Evolutionary conservation across 2,888 invertebrate species (phyloP).

Genomic region (Bombylius major): DNA sequence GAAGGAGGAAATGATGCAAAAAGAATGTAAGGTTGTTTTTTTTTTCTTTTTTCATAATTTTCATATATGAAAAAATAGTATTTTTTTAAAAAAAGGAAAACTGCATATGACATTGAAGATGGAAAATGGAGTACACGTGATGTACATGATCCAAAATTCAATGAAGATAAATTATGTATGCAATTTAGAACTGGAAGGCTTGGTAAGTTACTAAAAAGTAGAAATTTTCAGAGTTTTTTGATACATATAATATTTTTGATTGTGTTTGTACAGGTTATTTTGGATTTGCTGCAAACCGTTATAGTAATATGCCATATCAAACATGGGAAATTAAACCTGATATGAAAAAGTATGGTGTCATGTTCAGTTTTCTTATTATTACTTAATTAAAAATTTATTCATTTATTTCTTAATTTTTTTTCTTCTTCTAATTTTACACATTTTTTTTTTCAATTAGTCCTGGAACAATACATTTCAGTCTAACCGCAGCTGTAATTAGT

Average conservation of each 20-base stretch:
- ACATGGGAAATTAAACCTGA: slow-evolving; percentile 73
- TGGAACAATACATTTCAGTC: slow-evolving; percentile 36
- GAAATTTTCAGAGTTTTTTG: background rate
- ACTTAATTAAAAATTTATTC: background rate
- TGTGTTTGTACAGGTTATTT: slow-evolving; percentile 42
- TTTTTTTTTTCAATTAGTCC: slow-evolving; percentile 18
- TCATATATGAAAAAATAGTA: too few species aligned
- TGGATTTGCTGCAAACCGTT: slow-evolving; percentile 60
- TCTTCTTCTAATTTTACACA: background rate
- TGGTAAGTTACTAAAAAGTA: slow-evolving; percentile 26
- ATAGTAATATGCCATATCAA: slow-evolving; percentile 72
- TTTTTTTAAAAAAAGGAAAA: background rate
- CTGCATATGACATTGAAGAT: background rate
- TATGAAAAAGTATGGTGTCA: slow-evolving; percentile 36
- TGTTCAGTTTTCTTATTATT: slow-evolving; percentile 8
- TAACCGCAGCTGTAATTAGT: slow-evolving; percentile 45
- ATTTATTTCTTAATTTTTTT: background rate
- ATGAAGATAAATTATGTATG: slow-evolving; percentile 68
- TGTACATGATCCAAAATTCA: slow-evolving; percentile 67
- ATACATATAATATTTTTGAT: background rate
- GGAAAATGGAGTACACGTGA: slow-evolving; percentile 58
- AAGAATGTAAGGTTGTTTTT: background rate
- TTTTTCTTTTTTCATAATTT: background rate
- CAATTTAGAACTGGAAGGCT: slow-evolving; percentile 63
- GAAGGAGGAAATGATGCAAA: too few species aligned